phyloP scores from a whole-genome alignment of 2,113 vertebrate species.

The Carettochelys insculpta region DNA sequence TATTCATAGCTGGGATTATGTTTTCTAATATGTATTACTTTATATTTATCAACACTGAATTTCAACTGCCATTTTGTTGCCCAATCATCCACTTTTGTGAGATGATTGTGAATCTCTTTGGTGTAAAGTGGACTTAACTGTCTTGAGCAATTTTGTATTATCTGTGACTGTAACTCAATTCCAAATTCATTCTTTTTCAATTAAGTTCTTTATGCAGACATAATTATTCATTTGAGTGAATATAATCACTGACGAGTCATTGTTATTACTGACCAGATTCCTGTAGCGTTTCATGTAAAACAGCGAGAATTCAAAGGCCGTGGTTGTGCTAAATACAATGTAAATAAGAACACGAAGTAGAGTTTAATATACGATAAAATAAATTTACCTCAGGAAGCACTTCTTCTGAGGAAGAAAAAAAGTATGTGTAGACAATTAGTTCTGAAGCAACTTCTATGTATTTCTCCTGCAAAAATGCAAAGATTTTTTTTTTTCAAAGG shows the following conservation, averaged over 20 bases:
- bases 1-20: too few relatives aligned
- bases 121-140: too few relatives aligned
- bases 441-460: slow-evolving; percentile 94
- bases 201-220: background rate
- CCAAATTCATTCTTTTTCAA: background rate
- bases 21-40: too few relatives aligned
- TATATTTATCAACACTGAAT: too few relatives aligned
- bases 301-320: background rate
- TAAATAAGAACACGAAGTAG: background rate
- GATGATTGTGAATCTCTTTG: too few relatives aligned
- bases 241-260: background rate
- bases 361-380: background rate
- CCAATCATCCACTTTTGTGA: too few relatives aligned
- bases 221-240: background rate
- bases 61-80: too few relatives aligned
- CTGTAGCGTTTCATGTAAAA: background rate
- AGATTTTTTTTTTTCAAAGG: too few relatives aligned
- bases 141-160: too few relatives aligned
- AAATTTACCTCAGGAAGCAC: slow-evolving; percentile 89
- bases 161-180: background rate
- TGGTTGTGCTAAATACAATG: background rate
- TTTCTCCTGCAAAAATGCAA: slow-evolving; percentile 87
- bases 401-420: slow-evolving; percentile 95
- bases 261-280: background rate
- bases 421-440: slow-evolving; percentile 96